Evolutionary conservation across 2,113 vertebrate genomes (phyloP), one percentile per base, ranked within the genome.

Genomic region (Gila orcuttii): DNA sequence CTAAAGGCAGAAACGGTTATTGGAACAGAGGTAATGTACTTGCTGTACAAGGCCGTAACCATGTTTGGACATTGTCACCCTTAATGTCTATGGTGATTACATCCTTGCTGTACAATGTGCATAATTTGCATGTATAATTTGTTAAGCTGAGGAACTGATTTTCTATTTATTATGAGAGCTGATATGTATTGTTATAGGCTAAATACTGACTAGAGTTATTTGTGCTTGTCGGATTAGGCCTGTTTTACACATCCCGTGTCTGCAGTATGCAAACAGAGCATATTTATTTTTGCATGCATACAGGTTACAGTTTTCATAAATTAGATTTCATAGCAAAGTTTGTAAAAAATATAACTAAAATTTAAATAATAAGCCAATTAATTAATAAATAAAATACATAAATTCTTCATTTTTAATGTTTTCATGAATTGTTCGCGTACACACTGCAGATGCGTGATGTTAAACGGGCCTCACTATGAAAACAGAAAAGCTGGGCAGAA

Each of bases 1-100:
- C 98, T 99, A 92, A 91, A 96, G 94, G 95, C 83, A 93, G 92
- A 94, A 94, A 96, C 91, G 91, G 92, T 25, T 83, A 81, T 93
- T 93, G 91, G 88, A 89, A 83, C 47, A 77, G 2, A 21, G 21
- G 23, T 62, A 62, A 62, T 62, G 69, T 28, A 55, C 25, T 55
- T 28, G n/a, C 28, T 59, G 80, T 39, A 55, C 19, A 57, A 21
- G 52, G 52, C 19, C 19, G 19, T 57, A 28, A 42, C 39, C 8
- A 8, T 42, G 42, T 42, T 42, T 42, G 42, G 42, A 42, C 42
- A 42, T 42, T 10, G 42, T 42, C 42, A 42, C 0, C 42, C 42
- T 42, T 42, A 42, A 9, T 42, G 6, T 23, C 55, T 57, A 23
- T 9, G 55, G 55, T 55, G 5, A 17, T 23, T 57, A 57, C 19